Percentiles rank a stretch among this genome's conserved stretches.
Evolutionary conservation across 2,888 invertebrate species (phyloP).

Genomic region (Ophion obscuratus): DNA sequence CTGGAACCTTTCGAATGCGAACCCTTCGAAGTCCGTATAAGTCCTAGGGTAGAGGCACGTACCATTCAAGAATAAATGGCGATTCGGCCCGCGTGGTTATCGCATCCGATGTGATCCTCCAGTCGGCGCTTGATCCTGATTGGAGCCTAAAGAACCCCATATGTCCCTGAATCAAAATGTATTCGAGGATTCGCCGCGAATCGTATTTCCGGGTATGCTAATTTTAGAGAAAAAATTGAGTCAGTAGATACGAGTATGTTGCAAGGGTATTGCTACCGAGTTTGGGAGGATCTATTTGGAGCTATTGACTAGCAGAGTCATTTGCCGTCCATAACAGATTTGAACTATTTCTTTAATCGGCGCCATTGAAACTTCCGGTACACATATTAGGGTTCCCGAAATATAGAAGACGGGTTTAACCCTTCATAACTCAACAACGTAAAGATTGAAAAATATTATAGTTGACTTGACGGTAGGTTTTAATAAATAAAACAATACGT

Average conservation of each 20-base stretch:
- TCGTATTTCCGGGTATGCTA: no score
- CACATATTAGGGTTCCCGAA: background rate
- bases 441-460: no score
- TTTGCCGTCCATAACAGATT: no score
- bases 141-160: background rate
- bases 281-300: no score
- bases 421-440: no score
- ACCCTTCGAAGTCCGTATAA: background rate
- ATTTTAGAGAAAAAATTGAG: no score
- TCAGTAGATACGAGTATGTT: no score
- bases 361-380: background rate
- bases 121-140: background rate
- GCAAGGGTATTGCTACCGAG: no score
- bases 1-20: background rate
- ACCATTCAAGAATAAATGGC: background rate
- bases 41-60: background rate
- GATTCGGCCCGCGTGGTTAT: background rate
- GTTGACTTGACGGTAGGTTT: no score
- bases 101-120: background rate
- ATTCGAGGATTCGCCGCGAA: no score
- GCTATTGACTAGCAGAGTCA: no score
- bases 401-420: background rate
- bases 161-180: background rate
- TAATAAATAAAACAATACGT: no score
- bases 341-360: background rate